Evolutionary conservation across 1,140 invertebrate species (phyloP).

Genomic region (Drosophila ironensis): DNA sequence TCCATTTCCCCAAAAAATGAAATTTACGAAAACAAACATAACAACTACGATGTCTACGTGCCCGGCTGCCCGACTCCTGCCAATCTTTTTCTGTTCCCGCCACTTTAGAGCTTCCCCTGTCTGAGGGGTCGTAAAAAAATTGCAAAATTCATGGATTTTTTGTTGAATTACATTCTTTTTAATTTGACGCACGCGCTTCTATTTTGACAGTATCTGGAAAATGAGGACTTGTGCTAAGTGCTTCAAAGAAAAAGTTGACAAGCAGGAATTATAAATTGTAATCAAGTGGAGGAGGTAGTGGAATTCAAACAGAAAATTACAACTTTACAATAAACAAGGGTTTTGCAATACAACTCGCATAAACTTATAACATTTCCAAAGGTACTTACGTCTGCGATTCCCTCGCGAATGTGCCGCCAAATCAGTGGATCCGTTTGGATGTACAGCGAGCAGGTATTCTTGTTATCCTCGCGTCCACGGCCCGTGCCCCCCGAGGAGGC

Average conservation of each 20-base stretch:
- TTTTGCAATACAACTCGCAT: too few relatives aligned
- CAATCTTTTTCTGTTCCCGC: background rate
- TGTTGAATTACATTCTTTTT: conserved; percentile 27
- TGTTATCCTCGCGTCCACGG: conserved; percentile 86
- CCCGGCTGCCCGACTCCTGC: too few relatives aligned
- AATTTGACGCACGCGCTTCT: conserved; percentile 42
- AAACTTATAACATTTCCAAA: background rate
- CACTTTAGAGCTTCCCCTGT: conserved; percentile 33
- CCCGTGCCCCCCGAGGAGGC: conserved; percentile 80
- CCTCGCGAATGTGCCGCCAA: conserved; percentile 94
- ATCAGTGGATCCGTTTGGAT: conserved; percentile 99
- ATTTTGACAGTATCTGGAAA: background rate
- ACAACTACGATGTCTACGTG: conserved; percentile 30
- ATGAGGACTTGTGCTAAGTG: too few relatives aligned
- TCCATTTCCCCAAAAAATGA: conserved; percentile 5
- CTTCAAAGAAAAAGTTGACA: background rate
- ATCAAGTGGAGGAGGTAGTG: too few relatives aligned
- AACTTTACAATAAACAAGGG: too few relatives aligned
- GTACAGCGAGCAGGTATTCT: conserved; percentile 95
- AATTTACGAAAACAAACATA: conserved; percentile 10
- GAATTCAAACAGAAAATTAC: too few relatives aligned
- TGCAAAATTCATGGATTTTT: conserved; percentile 70
- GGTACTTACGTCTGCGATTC: conserved; percentile 86
- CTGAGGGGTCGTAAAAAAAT: conserved; percentile 62
- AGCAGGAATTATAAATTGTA: background rate